Conservation (phyloP, 1,140 invertebrate species). For the Apis dorsata region DNA sequence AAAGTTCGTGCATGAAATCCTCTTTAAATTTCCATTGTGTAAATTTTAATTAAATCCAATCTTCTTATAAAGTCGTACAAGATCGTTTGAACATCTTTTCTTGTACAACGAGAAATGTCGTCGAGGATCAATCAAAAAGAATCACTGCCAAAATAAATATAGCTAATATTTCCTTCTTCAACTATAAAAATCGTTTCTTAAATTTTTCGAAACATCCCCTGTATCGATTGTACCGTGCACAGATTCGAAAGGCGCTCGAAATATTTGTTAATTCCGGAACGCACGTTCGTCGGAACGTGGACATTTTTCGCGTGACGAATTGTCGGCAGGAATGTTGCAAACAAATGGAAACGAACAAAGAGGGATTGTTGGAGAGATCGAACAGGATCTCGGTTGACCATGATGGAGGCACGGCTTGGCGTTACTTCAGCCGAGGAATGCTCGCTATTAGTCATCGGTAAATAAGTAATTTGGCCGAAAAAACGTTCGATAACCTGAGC, state of each 20-base stretch:
- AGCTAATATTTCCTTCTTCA: too few species aligned
- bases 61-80: too few species aligned
- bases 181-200: too few species aligned
- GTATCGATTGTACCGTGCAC: too few species aligned
- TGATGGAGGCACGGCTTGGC: background rate
- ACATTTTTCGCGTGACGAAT: background rate
- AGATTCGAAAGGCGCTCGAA: background rate
- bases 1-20: too few species aligned
- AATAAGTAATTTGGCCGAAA: constrained; percentile 34
- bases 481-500: constrained; percentile 8
- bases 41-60: too few species aligned
- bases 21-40: too few species aligned
- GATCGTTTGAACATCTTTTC: too few species aligned
- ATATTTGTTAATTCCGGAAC: background rate
- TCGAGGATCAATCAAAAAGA: too few species aligned
- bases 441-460: constrained; percentile 32
- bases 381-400: background rate
- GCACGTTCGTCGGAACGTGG: background rate
- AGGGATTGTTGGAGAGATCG: background rate
- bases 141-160: too few species aligned
- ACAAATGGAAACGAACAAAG: background rate
- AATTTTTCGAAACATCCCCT: too few species aligned
- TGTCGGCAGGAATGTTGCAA: background rate
- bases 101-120: too few species aligned
- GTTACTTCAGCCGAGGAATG: constrained; percentile 18